Evolutionary conservation across 2,113 vertebrate species (phyloP).

Genomic region (Takifugu flavidus): DNA sequence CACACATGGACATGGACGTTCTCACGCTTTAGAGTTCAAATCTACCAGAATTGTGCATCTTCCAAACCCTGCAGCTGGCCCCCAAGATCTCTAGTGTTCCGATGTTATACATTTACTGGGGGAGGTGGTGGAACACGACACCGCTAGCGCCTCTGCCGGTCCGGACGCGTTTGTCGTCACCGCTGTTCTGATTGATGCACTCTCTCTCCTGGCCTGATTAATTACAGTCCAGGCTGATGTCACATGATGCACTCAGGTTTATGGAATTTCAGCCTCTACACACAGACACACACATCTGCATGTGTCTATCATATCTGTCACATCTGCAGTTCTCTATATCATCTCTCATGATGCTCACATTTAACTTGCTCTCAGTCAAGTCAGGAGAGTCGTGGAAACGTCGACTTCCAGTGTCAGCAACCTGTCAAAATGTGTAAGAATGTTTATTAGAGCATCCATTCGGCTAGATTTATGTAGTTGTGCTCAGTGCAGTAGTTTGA

Average conservation of each 20-base stretch:
- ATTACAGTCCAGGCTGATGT: conserved; percentile 53
- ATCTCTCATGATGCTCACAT: not conserved
- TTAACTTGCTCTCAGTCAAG: not conserved
- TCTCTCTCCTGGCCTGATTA: conserved; percentile 50
- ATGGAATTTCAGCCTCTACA: conserved; percentile 3
- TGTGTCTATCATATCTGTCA: not conserved
- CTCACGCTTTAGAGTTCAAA: too few relatives aligned
- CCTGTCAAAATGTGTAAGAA: not conserved
- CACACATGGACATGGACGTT: too few relatives aligned
- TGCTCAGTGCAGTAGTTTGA: not conserved
- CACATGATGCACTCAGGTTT: conserved; percentile 24
- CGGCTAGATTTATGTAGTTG: not conserved
- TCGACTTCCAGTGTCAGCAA: not conserved
- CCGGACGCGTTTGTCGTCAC: not conserved
- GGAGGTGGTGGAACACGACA: conserved; percentile 28
- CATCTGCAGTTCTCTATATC: not conserved
- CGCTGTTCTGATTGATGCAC: conserved; percentile 56
- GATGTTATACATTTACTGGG: conserved; percentile 33
- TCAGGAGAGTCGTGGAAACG: not conserved
- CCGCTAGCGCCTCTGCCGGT: conserved; percentile 5
- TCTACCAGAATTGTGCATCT: too few relatives aligned
- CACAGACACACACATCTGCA: not conserved
- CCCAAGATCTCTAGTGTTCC: conserved; percentile 22
- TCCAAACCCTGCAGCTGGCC: conserved; percentile 1
- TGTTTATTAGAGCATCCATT: not conserved